Evolutionary conservation across 2,113 vertebrate genomes (phyloP), one percentile per base, ranked within the genome.

Genomic region (Sminthopsis crassicaudata): DNA sequence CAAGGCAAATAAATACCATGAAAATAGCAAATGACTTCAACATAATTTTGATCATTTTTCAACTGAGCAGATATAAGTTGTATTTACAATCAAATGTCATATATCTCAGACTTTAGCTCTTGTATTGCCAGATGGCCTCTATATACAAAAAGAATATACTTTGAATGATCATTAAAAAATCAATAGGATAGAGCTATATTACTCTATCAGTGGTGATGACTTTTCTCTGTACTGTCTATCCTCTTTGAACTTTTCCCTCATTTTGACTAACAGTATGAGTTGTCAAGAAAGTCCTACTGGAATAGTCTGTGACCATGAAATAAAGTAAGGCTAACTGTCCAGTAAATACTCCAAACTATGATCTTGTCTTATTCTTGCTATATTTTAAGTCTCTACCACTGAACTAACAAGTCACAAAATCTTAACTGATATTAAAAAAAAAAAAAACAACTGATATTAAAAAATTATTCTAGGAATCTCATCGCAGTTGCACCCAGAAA

Each of bases 21-120:
- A 95, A 92, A 67, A 91, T 95, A 76, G 91, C 26, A 91, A 92
- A 95, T 30, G 89, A 60, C 11, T 57, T 91, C 89, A 95, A 25
- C n/a, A 89, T 92, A 8, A 48, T 48, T 48, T 48, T 48, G 5
- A 48, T 48, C 46, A 25, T 96, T 90, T 50, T 48, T 53, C 5
- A 94, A 91, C 91, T 23, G 26, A 95, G 10, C 46, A 92, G 60
- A 53, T 6, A n/a, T 53, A 94, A 91, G 67, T 51, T 89, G 0
- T 91, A 54, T 53, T 94, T 90, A 84, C 42, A 76, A 53, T 90
- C 55, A 11, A 97, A 57, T 2, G 11, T 92, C 55, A 90, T 57
- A 92, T 50, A 89, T 94, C 14, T 36, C 54, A 89, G 89, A 60
- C 53, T 91, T 11, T 42, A n/a, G 91, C 9, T 92, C 26, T 46